phyloP scores from a whole-genome alignment of 2,888 invertebrate species.

The Amphipoea lucens region DNA sequence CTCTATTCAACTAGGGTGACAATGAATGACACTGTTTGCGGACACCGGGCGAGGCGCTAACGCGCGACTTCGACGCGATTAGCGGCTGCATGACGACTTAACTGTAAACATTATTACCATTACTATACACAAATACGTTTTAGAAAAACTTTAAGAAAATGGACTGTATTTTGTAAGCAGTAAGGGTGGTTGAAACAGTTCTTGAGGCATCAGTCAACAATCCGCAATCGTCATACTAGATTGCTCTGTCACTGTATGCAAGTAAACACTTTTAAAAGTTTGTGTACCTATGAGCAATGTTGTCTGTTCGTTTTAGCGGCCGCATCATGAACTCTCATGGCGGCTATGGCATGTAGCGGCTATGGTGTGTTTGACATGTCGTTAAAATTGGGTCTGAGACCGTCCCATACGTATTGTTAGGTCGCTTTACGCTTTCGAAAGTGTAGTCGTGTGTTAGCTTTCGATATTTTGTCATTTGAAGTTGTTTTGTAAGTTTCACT shows the following conservation, averaged over 20 bases:
- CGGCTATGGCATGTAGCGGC: slow-evolving; percentile 69
- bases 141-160: slow-evolving; percentile 57
- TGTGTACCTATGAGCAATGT: slow-evolving; percentile 87
- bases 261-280: slow-evolving; percentile 90
- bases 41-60: slow-evolving; percentile 90
- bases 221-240: slow-evolving; percentile 84
- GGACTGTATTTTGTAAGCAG: slow-evolving; percentile 61
- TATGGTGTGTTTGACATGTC: slow-evolving; percentile 76
- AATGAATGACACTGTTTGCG: slow-evolving; percentile 87
- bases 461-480: slow-evolving; percentile 66
- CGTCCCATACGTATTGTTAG: slow-evolving; percentile 76
- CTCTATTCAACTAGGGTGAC: slow-evolving; percentile 84
- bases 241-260: slow-evolving; percentile 83
- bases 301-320: slow-evolving; percentile 86
- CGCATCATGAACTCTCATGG: slow-evolving; percentile 86
- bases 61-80: slow-evolving; percentile 87
- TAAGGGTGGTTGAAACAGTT: slow-evolving; percentile 56
- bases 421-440: slow-evolving; percentile 82
- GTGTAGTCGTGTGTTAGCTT: slow-evolving; percentile 69
- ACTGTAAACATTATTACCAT: slow-evolving; percentile 89
- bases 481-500: slow-evolving; percentile 31
- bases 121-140: slow-evolving; percentile 70
- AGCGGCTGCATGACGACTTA: slow-evolving; percentile 87
- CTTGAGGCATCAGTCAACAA: slow-evolving; percentile 78
- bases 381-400: slow-evolving; percentile 83